Conservation (phyloP, 2,797 vertebrate genomes). For the Telmatherina bonti region DNA sequence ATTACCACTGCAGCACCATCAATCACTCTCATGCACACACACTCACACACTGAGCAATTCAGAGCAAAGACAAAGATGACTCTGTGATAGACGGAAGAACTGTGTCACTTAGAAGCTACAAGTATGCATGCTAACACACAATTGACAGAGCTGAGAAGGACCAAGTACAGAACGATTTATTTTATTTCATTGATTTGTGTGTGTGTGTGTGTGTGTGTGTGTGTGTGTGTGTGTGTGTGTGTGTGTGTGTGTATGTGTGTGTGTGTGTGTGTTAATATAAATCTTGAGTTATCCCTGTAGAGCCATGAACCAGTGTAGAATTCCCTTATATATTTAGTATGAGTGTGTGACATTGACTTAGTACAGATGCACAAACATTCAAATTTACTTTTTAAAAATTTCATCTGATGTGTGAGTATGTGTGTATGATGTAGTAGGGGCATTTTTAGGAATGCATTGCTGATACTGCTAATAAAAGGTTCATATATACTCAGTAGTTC, state of each 20-base stretch:
- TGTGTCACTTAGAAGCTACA: slow-evolving; percentile 23
- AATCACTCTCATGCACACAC: slow-evolving; percentile 57
- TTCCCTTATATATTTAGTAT: slow-evolving; percentile 18
- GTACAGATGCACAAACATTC: too few relatives aligned
- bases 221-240: too few relatives aligned
- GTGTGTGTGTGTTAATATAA: too few relatives aligned
- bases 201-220: too few relatives aligned
- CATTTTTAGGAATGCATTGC: background rate
- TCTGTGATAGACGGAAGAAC: slow-evolving; percentile 57
- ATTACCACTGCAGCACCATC: slow-evolving; percentile 77
- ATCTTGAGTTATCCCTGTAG: slow-evolving; percentile 32
- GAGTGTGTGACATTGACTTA: background rate
- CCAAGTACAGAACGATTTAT: slow-evolving; percentile 57
- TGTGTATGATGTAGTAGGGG: background rate
- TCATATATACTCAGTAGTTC: background rate
- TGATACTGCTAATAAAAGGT: slow-evolving; percentile 5
- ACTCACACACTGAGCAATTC: slow-evolving; percentile 42
- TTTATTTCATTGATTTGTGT: slow-evolving; percentile 18
- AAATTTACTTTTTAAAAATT: too few relatives aligned
- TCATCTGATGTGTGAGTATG: background rate
- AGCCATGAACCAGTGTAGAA: slow-evolving; percentile 20
- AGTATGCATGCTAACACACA: background rate
- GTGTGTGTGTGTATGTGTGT: too few relatives aligned
- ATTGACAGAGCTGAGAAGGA: slow-evolving; percentile 32
- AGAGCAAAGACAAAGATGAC: slow-evolving; percentile 58